Percentiles rank a stretch among this genome's conserved stretches.
These are phyloP conservation scores for Trissonchulus latispiculum DNA, from an alignment of 2,888 invertebrate species.

Conservation along the genomic window DNA sequence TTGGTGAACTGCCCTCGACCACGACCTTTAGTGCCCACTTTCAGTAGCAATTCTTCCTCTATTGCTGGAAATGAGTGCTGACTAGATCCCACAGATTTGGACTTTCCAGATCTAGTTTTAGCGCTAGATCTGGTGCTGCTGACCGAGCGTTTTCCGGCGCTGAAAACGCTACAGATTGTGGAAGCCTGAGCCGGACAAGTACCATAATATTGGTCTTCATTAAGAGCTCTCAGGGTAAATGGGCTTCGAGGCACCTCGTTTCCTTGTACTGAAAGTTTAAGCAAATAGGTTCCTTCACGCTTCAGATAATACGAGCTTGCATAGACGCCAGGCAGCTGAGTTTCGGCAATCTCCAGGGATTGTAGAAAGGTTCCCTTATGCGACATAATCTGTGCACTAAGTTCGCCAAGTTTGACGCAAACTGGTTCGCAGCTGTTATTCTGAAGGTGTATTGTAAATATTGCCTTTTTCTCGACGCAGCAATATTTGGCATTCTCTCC, in stretches of 20 bases:
- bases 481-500: neutral
- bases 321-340: neutral
- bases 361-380: neutral
- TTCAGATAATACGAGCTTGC: neutral
- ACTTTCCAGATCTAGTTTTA: neutral
- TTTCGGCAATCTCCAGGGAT: neutral
- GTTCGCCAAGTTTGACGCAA: neutral
- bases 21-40: constrained; percentile 49
- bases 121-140: neutral
- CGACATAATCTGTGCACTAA: neutral
- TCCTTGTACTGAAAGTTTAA: neutral
- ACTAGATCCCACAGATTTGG: neutral
- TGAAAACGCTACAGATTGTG: neutral
- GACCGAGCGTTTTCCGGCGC: neutral
- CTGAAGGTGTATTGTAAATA: neutral
- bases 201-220: constrained; percentile 8
- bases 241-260: constrained; percentile 1
- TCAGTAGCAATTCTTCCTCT: constrained; percentile 50
- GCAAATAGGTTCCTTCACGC: neutral
- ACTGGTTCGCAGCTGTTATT: neutral
- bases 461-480: neutral
- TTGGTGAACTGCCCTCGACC: constrained; percentile 52
- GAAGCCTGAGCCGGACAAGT: neutral
- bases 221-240: constrained; percentile 11
- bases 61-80: constrained; percentile 27